phyloP scores from a whole-genome alignment of 2,113 vertebrate species.

The Microcebus griseorufus region DNA sequence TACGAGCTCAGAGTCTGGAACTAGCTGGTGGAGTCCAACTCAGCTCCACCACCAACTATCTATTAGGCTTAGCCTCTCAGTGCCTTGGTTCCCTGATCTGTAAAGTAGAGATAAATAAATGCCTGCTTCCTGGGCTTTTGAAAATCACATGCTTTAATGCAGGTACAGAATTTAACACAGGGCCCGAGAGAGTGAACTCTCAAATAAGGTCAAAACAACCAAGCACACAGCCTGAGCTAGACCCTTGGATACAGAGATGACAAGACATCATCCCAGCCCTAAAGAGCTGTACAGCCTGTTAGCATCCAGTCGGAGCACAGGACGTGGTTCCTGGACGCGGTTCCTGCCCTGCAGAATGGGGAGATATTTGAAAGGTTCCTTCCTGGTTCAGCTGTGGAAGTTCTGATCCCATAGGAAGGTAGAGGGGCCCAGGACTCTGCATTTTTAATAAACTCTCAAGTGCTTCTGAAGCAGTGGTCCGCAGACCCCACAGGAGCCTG shows the following conservation, averaged over 20 bases:
- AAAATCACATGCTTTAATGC: background rate
- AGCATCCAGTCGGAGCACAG: rapidly evolving
- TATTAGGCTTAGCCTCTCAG: background rate
- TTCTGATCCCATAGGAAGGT: rapidly evolving
- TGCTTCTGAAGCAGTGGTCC: background rate
- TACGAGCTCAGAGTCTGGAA: background rate
- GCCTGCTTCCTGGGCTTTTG: background rate
- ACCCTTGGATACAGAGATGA: background rate
- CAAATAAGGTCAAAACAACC: background rate
- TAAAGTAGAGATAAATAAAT: background rate
- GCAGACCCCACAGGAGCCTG: rapidly evolving
- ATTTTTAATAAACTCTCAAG: background rate
- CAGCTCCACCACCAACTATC: background rate
- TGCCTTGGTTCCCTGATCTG: background rate
- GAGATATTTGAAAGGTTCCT: background rate
- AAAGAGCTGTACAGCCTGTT: rapidly evolving
- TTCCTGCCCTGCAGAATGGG: background rate
- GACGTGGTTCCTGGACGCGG: rapidly evolving
- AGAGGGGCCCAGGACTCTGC: background rate
- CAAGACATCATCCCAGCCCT: background rate
- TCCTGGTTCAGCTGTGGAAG: no score
- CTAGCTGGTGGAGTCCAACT: background rate
- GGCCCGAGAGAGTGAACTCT: background rate
- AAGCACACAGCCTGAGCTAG: background rate
- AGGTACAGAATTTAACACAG: no score